Evolutionary conservation across 2,113 vertebrate genomes (phyloP), one percentile per base, ranked within the genome.

Genomic region (Malurus elegans): DNA sequence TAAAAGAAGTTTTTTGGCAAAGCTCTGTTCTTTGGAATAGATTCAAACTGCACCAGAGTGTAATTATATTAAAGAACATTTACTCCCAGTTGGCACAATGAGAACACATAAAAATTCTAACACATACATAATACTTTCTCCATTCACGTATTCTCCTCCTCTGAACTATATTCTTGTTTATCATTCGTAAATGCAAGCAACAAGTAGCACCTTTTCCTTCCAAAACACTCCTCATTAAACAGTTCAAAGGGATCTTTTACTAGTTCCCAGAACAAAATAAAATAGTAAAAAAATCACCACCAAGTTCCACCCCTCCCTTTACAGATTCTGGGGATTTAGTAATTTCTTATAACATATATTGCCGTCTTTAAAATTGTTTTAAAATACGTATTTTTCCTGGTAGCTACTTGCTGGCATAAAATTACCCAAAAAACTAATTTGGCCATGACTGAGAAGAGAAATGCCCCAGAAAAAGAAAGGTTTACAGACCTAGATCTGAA

Each of bases 321-420:
- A 54, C 18, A 47, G 48, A 44, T 51, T 80, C 76, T 50, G 6
- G 38, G 28, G 48, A 32, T 83, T 45, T 23, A 48, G 10, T 84
- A 0, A 65, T 65, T 81, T 69, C 42, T n/a, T 44, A 0, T 14
- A 38, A 38, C 6, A n/a, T 10, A 44, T 17, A 70, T 3, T 76
- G 18, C 14, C 34, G 18, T 29, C 64, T 69, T 69, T n/a, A 23
- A 58, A 54, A 87, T 51, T 2, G 71, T 9, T 4, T 53, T 66
- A 14, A 58, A 79, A 57, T 9, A 70, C 3, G 16, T 56, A 19
- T 51, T 87, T 73, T 90, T 67, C 34, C 56, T 58, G 23, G 18
- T 60, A 90, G 20, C 15, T 80, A 60, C 20, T 14, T 88, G 47
- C 26, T 72, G 58, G 47, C 66, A 92, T 26, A 71, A 67, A 79